Evolutionary conservation across 2,113 vertebrate genomes (phyloP).

Genomic region (Cebus imitator): DNA sequence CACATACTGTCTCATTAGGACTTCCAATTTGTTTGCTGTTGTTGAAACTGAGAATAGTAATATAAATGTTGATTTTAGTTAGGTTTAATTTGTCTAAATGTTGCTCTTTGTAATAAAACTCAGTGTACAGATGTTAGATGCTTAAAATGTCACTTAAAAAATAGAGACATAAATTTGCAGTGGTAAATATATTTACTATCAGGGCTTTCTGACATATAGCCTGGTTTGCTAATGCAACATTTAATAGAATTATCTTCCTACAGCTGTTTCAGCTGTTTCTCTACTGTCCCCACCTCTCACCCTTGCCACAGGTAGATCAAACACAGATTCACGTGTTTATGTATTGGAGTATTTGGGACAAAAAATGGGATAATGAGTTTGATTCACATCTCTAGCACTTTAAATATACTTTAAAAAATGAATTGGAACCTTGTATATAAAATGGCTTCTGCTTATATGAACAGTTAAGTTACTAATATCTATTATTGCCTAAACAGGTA

Average conservation of each 20-base stretch:
- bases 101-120: slow-evolving; percentile 36
- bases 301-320: background rate
- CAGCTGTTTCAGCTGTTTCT: background rate
- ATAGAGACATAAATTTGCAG: background rate
- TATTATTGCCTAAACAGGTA: background rate
- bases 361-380: background rate
- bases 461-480: background rate
- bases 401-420: background rate
- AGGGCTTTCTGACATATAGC: background rate
- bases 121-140: background rate
- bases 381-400: background rate
- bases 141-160: slow-evolving; percentile 52
- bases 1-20: background rate
- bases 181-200: background rate
- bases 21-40: slow-evolving; percentile 10
- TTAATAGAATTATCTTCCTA: background rate
- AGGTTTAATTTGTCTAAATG: slow-evolving; percentile 40
- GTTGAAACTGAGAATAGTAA: background rate
- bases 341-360: background rate
- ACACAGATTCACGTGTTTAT: background rate
- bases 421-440: background rate
- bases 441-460: background rate
- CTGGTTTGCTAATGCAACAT: background rate
- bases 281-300: background rate
- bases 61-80: slow-evolving; percentile 54